Percentiles rank a stretch among this genome's conserved stretches.
These are phyloP conservation scores for Drosophila kikkawai DNA, from an alignment of 1,140 invertebrate species.

Conservation along the genomic window DNA sequence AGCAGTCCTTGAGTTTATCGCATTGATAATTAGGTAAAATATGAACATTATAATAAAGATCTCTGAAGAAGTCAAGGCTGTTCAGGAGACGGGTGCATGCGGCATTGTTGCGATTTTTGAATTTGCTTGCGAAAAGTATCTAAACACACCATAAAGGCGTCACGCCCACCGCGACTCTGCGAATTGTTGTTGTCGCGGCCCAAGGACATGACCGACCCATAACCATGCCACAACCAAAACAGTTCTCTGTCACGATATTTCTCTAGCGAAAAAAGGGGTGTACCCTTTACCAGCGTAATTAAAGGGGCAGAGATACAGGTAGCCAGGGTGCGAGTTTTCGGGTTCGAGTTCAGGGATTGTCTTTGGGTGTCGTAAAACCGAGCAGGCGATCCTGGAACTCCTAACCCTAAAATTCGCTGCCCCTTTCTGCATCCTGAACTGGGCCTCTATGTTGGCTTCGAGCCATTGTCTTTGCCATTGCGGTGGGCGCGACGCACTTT, in stretches of 20 bases:
- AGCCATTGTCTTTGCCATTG: slow-evolving; percentile 58
- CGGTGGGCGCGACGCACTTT: slow-evolving; percentile 81
- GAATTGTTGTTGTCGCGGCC: slow-evolving; percentile 29
- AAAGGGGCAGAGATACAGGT: slow-evolving; percentile 61
- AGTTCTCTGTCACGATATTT: slow-evolving; percentile 13
- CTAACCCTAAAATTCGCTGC: slow-evolving; percentile 62
- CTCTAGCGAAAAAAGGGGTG: slow-evolving; percentile 69
- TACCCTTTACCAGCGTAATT: slow-evolving; percentile 83
- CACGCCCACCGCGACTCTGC: slow-evolving; percentile 75
- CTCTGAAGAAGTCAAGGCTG: slow-evolving; percentile 68
- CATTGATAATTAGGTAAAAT: slow-evolving; percentile 74
- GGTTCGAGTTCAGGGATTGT: slow-evolving; percentile 3
- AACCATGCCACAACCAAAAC: slow-evolving; percentile 69
- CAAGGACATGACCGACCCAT: slow-evolving; percentile 60
- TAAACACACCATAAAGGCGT: slow-evolving; percentile 81
- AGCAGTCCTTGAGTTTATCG: slow-evolving; percentile 60
- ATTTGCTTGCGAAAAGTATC: slow-evolving; percentile 82
- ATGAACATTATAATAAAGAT: slow-evolving; percentile 48
- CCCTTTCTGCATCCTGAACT: slow-evolving; percentile 36
- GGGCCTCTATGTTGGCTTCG: slow-evolving; percentile 38
- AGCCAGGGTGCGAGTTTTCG: not conserved
- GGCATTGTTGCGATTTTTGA: slow-evolving; percentile 69
- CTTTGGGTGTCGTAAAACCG: slow-evolving; percentile 21
- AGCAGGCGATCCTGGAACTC: slow-evolving; percentile 14
- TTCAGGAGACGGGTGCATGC: slow-evolving; percentile 62